These are phyloP conservation scores for Acromyrmex charruanus DNA, from an alignment of 1,140 invertebrate species.

Conservation along the genomic window DNA sequence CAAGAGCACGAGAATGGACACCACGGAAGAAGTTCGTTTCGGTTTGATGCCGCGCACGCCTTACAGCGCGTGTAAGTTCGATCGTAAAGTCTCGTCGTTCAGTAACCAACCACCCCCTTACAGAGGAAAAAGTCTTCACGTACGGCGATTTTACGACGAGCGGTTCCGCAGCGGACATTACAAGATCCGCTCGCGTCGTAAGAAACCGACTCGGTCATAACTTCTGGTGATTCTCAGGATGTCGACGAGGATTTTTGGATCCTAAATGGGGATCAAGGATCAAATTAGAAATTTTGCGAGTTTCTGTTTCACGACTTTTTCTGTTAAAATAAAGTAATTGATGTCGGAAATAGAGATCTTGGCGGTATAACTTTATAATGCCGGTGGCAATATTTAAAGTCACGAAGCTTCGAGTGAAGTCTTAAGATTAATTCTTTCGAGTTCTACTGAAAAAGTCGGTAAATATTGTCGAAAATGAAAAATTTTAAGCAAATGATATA, in stretches of 20 bases:
- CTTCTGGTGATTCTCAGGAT: background rate
- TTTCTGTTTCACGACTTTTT: background rate
- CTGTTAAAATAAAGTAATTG: background rate
- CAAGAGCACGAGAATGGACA: constrained; percentile 35
- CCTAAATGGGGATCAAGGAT: background rate
- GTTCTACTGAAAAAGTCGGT: no score
- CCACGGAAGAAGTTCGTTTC: constrained; percentile 35
- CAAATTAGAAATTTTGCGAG: background rate
- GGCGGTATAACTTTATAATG: background rate
- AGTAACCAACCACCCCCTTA: background rate
- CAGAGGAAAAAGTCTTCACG: constrained; percentile 6
- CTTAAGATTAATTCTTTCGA: background rate
- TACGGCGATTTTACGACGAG: constrained; percentile 36
- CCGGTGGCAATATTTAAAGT: background rate
- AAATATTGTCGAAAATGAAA: background rate
- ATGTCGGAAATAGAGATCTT: no score
- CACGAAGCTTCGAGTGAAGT: background rate
- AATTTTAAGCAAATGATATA: no score
- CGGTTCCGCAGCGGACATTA: constrained; percentile 4
- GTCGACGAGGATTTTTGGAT: background rate
- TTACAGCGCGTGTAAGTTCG: constrained; percentile 35
- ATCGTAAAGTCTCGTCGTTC: constrained; percentile 29
- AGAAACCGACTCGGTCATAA: background rate
- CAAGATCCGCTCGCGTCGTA: background rate
- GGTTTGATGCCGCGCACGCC: constrained; percentile 30